Conservation (phyloP, 2,888 invertebrate genomes). For the Andrena hattorfiana region DNA sequence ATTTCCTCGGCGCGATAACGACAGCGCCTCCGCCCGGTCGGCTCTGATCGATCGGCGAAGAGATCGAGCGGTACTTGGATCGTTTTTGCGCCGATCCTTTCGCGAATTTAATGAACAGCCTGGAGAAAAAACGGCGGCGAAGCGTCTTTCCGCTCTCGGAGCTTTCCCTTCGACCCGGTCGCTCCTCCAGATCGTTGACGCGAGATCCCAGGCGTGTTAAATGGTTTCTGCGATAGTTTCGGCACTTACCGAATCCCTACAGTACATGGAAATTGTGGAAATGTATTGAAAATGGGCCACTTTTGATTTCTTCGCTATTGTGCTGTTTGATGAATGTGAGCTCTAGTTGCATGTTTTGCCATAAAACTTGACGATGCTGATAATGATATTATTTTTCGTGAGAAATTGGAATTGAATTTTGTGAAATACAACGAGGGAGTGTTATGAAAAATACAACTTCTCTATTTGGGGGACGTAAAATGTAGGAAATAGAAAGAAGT, state of each 20-base stretch:
- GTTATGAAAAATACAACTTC: no score
- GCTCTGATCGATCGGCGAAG: conserved; percentile 61
- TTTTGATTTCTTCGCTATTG: no score
- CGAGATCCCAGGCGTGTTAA: background rate
- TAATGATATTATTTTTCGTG: no score
- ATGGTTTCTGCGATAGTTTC: background rate
- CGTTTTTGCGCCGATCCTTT: conserved; percentile 44
- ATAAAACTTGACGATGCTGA: no score
- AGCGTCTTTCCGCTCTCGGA: background rate
- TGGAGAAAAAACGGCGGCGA: background rate
- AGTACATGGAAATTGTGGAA: background rate
- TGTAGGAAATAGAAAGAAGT: no score
- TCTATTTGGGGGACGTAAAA: no score
- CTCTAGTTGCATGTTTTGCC: no score
- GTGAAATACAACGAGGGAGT: no score
- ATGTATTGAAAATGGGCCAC: no score
- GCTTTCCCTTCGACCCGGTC: conserved; percentile 16
- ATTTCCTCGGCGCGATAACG: conserved; percentile 69
- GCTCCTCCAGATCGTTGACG: background rate
- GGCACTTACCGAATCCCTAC: background rate
- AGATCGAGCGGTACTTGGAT: conserved; percentile 44
- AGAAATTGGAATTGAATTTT: no score
- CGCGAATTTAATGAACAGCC: conserved; percentile 52
- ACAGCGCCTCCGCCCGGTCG: conserved; percentile 55
- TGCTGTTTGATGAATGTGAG: no score